Conservation (phyloP, 2,797 vertebrate genomes). For the Hypotaenidia philippensis region DNA sequence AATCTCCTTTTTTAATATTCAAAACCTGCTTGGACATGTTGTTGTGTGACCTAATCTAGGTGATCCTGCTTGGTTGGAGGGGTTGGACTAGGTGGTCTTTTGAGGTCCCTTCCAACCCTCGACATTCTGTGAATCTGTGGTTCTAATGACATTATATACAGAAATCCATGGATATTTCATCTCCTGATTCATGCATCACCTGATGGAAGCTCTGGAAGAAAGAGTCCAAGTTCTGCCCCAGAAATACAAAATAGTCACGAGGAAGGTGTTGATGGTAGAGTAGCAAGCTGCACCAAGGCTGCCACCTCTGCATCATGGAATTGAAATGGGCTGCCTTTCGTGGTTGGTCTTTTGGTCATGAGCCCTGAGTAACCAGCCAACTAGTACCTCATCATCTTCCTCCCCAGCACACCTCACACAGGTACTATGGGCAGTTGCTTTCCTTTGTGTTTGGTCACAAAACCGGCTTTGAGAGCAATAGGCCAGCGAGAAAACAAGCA, state of each 20-base stretch:
- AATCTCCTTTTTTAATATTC: too few relatives aligned
- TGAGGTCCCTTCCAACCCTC: too few relatives aligned
- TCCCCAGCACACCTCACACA: not conserved
- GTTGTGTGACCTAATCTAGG: too few relatives aligned
- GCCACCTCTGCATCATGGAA: not conserved
- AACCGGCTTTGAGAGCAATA: not conserved
- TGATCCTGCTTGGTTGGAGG: too few relatives aligned
- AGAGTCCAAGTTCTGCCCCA: not conserved
- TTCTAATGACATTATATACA: not conserved
- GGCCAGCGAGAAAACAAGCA: not conserved
- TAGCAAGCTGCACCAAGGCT: not conserved
- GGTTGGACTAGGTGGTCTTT: too few relatives aligned
- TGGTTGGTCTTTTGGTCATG: rapidly evolving
- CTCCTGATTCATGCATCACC: not conserved
- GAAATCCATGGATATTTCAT: not conserved
- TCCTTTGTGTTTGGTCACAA: not conserved
- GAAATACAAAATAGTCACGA: not conserved
- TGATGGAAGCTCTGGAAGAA: not conserved
- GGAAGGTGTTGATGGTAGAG: not conserved
- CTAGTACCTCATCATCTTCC: not conserved
- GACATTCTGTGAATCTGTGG: too few relatives aligned
- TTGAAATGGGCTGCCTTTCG: not conserved
- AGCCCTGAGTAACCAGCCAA: not conserved
- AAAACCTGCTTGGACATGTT: too few relatives aligned
- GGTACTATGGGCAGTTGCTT: not conserved